Evolutionary conservation across 1,140 invertebrate species (phyloP), one percentile per base, ranked within the genome.

Genomic region (Eciton burchellii): DNA sequence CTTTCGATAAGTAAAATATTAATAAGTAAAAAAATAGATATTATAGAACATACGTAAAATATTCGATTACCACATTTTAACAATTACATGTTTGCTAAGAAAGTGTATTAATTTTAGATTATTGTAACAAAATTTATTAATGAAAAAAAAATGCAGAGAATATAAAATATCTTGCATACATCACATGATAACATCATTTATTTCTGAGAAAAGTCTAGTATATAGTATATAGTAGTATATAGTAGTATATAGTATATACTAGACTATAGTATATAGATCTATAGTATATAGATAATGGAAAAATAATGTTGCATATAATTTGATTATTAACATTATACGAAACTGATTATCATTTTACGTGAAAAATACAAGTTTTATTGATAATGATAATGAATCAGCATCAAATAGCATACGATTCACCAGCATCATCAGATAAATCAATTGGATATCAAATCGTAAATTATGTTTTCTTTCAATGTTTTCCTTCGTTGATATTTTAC

Each of bases 241-340:
- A n/a, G n/a, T n/a, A n/a, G n/a, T n/a, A n/a, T n/a, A n/a, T n/a
- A n/a, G n/a, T n/a, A n/a, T n/a, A n/a, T n/a, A n/a, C n/a, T n/a
- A n/a, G n/a, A n/a, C n/a, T n/a, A n/a, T n/a, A n/a, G n/a, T n/a
- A n/a, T n/a, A n/a, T n/a, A n/a, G n/a, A n/a, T 9, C 4, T 49
- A 24, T 1, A 52, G 9, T 4, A 19, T 12, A 19, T 9, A 66
- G 56, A 26, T 14, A 11, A 24, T 8, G 21, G 5, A 57, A 76
- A 43, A 59, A 85, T 6, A 83, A 73, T 19, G 16, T 3, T 19
- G 11, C 59, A 65, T 56, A 84, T 43, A 16, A 8, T 73, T 60
- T 11, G 49, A 65, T 59, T 19, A 56, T 52, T 56, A 21, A 16
- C 26, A 24, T 56, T 8, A 45, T 3, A 45, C 8, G 16, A 5